A percentile compares a stretch with the other conserved stretches of the same genome.
phyloP scores from a whole-genome alignment of 1,140 invertebrate genomes.

The Solenopsis fugax region DNA sequence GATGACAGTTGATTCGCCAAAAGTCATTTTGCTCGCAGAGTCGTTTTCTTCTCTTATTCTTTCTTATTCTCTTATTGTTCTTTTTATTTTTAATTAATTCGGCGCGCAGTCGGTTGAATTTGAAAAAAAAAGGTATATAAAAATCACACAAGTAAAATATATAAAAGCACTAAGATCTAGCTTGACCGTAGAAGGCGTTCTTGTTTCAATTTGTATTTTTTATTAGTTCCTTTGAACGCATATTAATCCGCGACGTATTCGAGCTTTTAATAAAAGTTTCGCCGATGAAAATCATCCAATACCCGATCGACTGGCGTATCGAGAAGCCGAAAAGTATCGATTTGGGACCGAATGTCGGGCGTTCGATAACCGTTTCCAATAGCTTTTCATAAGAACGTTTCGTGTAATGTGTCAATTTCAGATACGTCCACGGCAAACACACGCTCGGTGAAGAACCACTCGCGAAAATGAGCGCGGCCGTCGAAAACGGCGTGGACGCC shows the following conservation, averaged over 20 bases:
- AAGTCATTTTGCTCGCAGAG: not conserved
- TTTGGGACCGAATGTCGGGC: slow-evolving; percentile 42
- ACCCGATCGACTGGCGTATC: slow-evolving; percentile 22
- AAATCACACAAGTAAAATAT: too few species aligned
- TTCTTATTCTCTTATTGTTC: not conserved
- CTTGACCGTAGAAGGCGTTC: too few species aligned
- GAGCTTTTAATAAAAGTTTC: not conserved
- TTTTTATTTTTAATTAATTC: too few species aligned
- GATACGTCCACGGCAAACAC: slow-evolving; percentile 68
- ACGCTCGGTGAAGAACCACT: slow-evolving; percentile 68
- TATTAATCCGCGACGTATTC: not conserved
- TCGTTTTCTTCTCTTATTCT: not conserved
- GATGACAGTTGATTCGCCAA: not conserved
- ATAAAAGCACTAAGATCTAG: too few species aligned
- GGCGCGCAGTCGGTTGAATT: too few species aligned
- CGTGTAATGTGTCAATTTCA: slow-evolving; percentile 73
- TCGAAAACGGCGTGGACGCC: slow-evolving; percentile 82
- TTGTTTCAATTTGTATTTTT: too few species aligned
- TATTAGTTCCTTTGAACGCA: not conserved
- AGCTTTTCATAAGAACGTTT: slow-evolving; percentile 25
- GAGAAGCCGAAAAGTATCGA: not conserved
- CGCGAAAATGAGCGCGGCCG: slow-evolving; percentile 81
- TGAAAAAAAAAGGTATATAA: too few species aligned
- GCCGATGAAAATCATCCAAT: not conserved
- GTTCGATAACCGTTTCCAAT: slow-evolving; percentile 26